A percentile compares a stretch with the other conserved stretches of the same genome.
These are phyloP conservation scores for Tortrix viridana DNA, from an alignment of 2,888 invertebrate species.

Conservation along the genomic window DNA sequence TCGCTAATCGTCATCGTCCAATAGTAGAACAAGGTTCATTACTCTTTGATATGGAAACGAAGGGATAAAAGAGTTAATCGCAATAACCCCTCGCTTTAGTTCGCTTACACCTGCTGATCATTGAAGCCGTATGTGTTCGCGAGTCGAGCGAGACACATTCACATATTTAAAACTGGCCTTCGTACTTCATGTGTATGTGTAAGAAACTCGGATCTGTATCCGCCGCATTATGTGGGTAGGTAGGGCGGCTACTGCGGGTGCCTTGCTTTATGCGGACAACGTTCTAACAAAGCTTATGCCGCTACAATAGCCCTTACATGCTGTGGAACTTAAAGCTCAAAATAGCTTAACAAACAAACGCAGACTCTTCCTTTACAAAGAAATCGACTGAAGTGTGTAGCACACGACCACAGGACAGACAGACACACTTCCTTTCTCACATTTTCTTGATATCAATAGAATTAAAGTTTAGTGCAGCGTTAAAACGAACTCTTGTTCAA, in stretches of 20 bases:
- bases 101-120: slow-evolving; percentile 84
- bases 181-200: slow-evolving; percentile 75
- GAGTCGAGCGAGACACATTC: slow-evolving; percentile 64
- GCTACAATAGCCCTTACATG: slow-evolving; percentile 77
- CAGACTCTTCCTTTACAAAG: slow-evolving; percentile 70
- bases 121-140: slow-evolving; percentile 82
- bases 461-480: slow-evolving; percentile 60
- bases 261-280: slow-evolving; percentile 71
- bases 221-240: slow-evolving; percentile 81
- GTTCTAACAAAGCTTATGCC: slow-evolving; percentile 69
- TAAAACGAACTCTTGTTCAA: slow-evolving; percentile 69
- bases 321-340: slow-evolving; percentile 61
- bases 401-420: slow-evolving; percentile 54
- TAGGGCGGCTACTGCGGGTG: slow-evolving; percentile 80
- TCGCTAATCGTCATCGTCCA: slow-evolving; percentile 74
- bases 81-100: slow-evolving; percentile 82
- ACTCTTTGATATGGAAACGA: slow-evolving; percentile 84
- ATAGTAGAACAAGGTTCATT: slow-evolving; percentile 82
- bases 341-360: slow-evolving; percentile 58
- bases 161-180: slow-evolving; percentile 79
- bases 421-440: slow-evolving; percentile 83
- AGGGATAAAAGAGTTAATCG: slow-evolving; percentile 84
- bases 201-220: slow-evolving; percentile 82
- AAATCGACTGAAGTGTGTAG: slow-evolving; percentile 68
- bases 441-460: slow-evolving; percentile 80